Percentiles rank a stretch among this genome's conserved stretches.
These are phyloP conservation scores for Onychostoma macrolepis DNA, from an alignment of 2,113 vertebrate genomes.

Conservation along the genomic window DNA sequence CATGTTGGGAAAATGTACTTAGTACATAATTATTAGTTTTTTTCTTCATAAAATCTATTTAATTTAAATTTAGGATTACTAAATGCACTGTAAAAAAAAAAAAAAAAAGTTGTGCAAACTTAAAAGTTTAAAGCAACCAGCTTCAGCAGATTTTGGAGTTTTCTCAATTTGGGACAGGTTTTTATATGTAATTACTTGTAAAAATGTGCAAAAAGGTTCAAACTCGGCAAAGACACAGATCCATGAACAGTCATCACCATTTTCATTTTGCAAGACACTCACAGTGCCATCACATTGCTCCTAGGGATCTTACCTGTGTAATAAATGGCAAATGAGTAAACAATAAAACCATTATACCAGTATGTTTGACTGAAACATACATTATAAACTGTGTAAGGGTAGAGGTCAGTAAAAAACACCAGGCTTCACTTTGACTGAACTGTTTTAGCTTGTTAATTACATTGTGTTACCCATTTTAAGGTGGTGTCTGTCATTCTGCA, in stretches of 20 bases:
- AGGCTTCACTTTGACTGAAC: slow-evolving; percentile 6
- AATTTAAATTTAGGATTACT: no score
- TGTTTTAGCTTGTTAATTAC: slow-evolving; percentile 17
- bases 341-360: not conserved
- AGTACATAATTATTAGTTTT: no score
- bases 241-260: not conserved
- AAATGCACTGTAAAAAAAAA: no score
- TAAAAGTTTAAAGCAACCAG: no score
- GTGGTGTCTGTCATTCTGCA: slow-evolving; percentile 2
- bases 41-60: no score
- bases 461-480: not conserved
- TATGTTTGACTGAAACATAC: not conserved
- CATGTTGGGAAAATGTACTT: no score
- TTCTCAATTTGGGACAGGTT: no score
- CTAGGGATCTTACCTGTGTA: not conserved
- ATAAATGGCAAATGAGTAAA: not conserved
- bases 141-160: no score
- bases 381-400: not conserved
- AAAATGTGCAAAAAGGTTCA: not conserved
- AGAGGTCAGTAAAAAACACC: not conserved
- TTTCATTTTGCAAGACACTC: not conserved
- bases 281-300: not conserved
- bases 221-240: not conserved
- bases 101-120: no score
- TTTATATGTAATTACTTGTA: not conserved